Evolutionary conservation across 2,888 invertebrate species (phyloP), one percentile per base, ranked within the genome.

Genomic region (Acrocyrtus sp.): DNA sequence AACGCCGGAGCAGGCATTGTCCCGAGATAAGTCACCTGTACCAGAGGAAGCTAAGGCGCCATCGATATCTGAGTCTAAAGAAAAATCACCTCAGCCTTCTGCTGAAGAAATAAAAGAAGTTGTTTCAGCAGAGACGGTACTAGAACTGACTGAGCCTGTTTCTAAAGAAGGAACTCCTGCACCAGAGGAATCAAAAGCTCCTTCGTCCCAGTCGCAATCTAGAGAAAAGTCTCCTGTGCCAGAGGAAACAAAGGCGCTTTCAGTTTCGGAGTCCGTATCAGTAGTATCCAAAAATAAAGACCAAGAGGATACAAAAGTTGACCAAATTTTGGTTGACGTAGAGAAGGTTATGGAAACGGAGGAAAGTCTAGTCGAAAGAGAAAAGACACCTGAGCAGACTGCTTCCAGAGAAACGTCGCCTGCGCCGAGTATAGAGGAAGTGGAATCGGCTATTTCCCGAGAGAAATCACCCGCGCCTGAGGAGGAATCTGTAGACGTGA

Each of bases 381-480:
- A 63, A 29, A 54, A 63, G 19, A 43, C 63, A 15, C 63, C 63
- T 21, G n/a, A n/a, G n/a, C n/a, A n/a, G n/a, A n/a, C n/a, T n/a
- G n/a, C n/a, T n/a, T n/a, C n/a, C n/a, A n/a, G n/a, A n/a, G n/a
- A n/a, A n/a, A n/a, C n/a, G n/a, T n/a, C n/a, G n/a, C n/a, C n/a
- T n/a, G n/a, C n/a, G n/a, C n/a, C n/a, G n/a, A n/a, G n/a, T n/a
- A n/a, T n/a, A n/a, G n/a, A n/a, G n/a, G n/a, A n/a, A n/a, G n/a
- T n/a, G n/a, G n/a, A n/a, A n/a, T n/a, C 43, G n/a, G 41, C 65
- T 10, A 29, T 29, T 5, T 65, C 65, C 17, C 53, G 65, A 17
- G 65, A 65, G 47, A 65, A 65, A 43, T 34, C 65, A 19, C 53
- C 53, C 8, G 53, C 41, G n/a, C 57, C 57, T 24, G 57, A 57